Conservation (phyloP, 2,888 invertebrate species). For the Ganaspis brasiliensis region DNA sequence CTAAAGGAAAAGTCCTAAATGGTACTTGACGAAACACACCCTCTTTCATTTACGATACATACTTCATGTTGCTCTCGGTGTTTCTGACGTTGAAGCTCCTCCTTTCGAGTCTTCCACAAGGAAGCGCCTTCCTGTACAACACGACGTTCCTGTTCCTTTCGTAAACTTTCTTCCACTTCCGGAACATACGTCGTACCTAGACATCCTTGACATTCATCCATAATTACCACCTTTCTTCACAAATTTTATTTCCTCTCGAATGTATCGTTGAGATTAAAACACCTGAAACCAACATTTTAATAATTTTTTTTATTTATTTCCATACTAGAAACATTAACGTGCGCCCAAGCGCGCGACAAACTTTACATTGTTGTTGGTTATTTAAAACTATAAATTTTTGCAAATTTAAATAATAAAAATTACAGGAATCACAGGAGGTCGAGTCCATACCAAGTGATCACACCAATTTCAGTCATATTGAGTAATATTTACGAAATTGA, state of each 20-base stretch:
- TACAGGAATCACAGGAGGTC: no score
- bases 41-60: conserved; percentile 65
- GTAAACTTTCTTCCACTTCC: conserved; percentile 71
- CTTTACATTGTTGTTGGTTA: no score
- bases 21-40: conserved; percentile 35
- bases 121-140: conserved; percentile 75
- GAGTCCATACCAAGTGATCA: no score
- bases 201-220: conserved; percentile 60
- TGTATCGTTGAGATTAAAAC: background rate
- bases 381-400: no score
- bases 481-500: no score
- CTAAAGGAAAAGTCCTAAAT: conserved; percentile 22
- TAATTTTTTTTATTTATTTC: no score
- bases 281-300: background rate
- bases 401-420: no score
- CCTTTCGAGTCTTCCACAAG: conserved; percentile 75
- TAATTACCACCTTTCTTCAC: conserved; percentile 38
- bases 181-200: conserved; percentile 73
- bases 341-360: no score
- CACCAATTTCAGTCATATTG: no score
- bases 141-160: conserved; percentile 74
- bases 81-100: conserved; percentile 76
- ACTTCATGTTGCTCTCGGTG: conserved; percentile 78
- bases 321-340: no score
- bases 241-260: background rate